These are phyloP conservation scores for Cheilosia variabilis DNA, from an alignment of 2,888 invertebrate species.

Conservation along the genomic window DNA sequence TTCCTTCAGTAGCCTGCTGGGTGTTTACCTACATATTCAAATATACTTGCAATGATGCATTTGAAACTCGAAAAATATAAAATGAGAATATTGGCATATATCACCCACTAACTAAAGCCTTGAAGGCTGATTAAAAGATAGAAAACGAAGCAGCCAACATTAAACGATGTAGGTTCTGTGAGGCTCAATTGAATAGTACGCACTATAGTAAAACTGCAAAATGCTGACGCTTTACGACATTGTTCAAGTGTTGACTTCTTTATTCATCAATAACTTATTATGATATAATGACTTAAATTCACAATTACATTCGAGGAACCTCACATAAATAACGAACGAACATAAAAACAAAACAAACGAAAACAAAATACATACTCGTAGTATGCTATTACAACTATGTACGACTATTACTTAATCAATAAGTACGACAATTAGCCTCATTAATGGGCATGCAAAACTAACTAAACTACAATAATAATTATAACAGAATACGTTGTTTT, in stretches of 20 bases:
- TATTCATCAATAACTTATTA: constrained; percentile 60
- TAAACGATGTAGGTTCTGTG: no score
- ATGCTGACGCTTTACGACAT: constrained; percentile 68
- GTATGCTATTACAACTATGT: constrained; percentile 44
- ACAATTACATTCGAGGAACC: constrained; percentile 61
- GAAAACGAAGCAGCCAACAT: no score
- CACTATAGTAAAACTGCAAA: constrained; percentile 21
- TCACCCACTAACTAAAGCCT: no score
- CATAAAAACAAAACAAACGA: constrained; percentile 28
- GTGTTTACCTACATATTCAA: no score
- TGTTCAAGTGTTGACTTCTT: constrained; percentile 53
- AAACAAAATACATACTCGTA: constrained; percentile 31
- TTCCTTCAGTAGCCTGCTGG: no score
- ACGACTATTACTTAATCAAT: constrained; percentile 51
- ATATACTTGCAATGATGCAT: no score
- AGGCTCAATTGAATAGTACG: no score
- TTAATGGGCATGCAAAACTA: constrained; percentile 21
- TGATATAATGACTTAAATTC: constrained; percentile 47
- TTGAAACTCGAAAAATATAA: no score
- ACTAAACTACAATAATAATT: constrained; percentile 24
- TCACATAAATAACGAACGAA: constrained; percentile 43
- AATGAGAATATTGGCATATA: no score
- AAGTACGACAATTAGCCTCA: constrained; percentile 63
- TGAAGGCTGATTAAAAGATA: no score
- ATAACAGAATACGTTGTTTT: constrained; percentile 17